Conservation (phyloP, 2,113 vertebrate genomes). For the Rhagologus leucostigma region DNA sequence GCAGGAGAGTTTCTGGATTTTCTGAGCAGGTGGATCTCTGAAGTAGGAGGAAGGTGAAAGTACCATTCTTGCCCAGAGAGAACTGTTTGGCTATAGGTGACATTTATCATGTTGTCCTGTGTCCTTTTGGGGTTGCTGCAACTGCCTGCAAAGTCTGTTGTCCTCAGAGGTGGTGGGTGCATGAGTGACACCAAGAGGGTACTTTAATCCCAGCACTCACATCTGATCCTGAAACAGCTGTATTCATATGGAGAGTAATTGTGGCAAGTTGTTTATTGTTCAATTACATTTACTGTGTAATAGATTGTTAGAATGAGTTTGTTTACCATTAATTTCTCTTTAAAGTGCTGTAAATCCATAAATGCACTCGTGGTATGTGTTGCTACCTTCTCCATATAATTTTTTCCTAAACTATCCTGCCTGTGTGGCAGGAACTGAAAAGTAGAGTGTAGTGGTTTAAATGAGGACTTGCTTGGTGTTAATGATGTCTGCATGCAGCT, state of each 20-base stretch:
- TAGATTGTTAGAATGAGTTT: background rate
- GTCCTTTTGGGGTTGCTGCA: background rate
- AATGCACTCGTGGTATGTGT: background rate
- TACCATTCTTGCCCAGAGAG: background rate
- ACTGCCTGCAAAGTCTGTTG: background rate
- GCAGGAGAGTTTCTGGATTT: background rate
- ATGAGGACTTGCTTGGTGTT: background rate
- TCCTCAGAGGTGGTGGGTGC: background rate
- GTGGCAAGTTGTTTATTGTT: background rate
- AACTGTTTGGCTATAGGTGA: rapidly evolving
- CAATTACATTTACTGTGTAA: background rate
- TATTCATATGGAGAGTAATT: background rate
- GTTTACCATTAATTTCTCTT: background rate
- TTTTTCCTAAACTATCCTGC: background rate
- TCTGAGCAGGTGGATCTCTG: background rate
- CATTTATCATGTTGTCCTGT: no score
- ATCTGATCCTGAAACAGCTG: background rate
- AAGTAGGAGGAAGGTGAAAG: background rate
- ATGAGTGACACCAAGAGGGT: background rate
- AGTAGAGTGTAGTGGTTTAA: background rate
- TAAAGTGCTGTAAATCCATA: background rate
- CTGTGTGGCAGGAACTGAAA: background rate
- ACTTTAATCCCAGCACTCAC: background rate
- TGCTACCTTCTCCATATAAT: background rate
- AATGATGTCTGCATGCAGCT: background rate